These are phyloP conservation scores for Himalopsyche japonica DNA, from an alignment of 2,888 invertebrate genomes.

Conservation along the genomic window DNA sequence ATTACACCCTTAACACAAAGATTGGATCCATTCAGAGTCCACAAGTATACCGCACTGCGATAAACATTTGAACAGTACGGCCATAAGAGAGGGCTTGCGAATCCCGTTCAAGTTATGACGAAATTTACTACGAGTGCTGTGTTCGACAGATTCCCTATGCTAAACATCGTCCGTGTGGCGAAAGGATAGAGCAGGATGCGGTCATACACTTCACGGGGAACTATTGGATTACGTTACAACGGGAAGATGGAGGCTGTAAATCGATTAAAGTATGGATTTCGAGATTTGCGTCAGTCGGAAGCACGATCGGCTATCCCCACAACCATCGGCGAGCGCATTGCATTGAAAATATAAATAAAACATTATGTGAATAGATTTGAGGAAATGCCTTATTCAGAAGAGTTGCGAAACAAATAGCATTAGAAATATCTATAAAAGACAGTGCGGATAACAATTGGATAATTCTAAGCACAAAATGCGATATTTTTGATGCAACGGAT, in stretches of 20 bases:
- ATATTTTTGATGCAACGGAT: no score
- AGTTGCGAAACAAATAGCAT: neutral
- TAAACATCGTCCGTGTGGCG: neutral
- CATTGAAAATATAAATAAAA: neutral
- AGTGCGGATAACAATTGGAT: no score
- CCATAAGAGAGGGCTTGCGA: neutral
- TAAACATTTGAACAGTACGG: neutral
- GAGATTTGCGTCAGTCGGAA: neutral
- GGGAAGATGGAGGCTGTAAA: slow-evolving; percentile 24
- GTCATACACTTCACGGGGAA: neutral
- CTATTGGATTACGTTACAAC: slow-evolving; percentile 27
- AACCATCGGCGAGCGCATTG: neutral
- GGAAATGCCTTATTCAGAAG: neutral
- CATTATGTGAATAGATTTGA: neutral
- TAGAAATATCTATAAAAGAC: no score
- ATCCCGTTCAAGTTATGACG: neutral
- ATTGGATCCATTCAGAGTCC: no score
- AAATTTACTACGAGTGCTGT: neutral
- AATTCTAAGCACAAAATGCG: no score
- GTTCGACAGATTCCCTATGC: neutral
- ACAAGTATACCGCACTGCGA: neutral
- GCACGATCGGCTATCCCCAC: neutral
- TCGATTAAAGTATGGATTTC: slow-evolving; percentile 19
- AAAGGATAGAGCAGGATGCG: neutral
- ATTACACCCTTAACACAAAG: no score